Conservation (phyloP, 2,888 invertebrate genomes). For the Scrobipalpa costella region DNA sequence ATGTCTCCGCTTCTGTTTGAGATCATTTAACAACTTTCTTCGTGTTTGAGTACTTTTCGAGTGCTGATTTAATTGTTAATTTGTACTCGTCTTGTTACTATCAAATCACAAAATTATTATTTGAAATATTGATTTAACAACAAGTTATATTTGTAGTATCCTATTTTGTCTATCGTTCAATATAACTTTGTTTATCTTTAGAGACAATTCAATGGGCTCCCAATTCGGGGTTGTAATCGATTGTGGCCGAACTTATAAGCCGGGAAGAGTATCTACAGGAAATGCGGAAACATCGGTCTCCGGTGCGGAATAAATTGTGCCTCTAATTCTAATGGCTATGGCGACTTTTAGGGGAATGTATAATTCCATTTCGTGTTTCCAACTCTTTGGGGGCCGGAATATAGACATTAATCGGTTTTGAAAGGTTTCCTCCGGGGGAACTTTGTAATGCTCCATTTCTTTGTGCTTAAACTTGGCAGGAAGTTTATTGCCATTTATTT, state of each 20-base stretch:
- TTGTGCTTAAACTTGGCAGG: conserved; percentile 34
- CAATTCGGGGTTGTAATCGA: conserved; percentile 20
- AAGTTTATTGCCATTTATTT: conserved; percentile 20
- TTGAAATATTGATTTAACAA: background rate
- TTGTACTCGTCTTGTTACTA: conserved; percentile 26
- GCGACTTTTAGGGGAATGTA: conserved; percentile 74
- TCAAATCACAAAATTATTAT: background rate
- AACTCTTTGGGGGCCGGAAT: conserved; percentile 74
- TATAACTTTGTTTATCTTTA: background rate
- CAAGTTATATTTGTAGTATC: background rate
- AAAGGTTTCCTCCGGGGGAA: conserved; percentile 69
- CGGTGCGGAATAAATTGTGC: conserved; percentile 66
- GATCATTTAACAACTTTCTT: conserved; percentile 48
- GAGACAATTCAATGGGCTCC: conserved; percentile 11
- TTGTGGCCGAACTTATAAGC: conserved; percentile 30
- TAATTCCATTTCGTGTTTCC: conserved; percentile 77
- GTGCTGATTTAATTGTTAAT: conserved; percentile 37
- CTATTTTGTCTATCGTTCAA: background rate
- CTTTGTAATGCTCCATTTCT: conserved; percentile 58
- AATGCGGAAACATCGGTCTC: conserved; percentile 55
- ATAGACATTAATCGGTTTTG: conserved; percentile 73
- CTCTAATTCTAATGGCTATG: conserved; percentile 74
- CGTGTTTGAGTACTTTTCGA: conserved; percentile 35
- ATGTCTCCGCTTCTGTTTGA: conserved; percentile 58
- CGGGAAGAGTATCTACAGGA: conserved; percentile 33